These are phyloP conservation scores for Meandrina meandrites DNA, from an alignment of 92 coral and sea anemone species.

Conservation along the genomic window DNA sequence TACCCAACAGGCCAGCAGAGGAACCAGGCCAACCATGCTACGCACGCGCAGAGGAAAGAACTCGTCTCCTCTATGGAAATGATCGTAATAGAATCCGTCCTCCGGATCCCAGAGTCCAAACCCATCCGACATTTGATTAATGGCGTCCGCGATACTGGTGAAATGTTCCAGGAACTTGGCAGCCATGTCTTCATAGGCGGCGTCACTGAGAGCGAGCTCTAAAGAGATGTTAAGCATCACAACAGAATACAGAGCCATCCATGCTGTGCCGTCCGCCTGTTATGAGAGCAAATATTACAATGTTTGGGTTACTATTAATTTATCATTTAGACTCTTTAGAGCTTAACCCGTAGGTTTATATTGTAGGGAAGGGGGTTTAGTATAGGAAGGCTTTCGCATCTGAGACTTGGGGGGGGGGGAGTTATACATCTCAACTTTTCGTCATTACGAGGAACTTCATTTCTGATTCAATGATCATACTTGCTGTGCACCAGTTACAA, in stretches of 20 bases:
- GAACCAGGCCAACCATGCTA: conserved; percentile 85
- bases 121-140: conserved; percentile 87
- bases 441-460: no score
- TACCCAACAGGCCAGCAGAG: conserved; percentile 79
- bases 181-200: conserved; percentile 89
- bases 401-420: no score
- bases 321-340: no score
- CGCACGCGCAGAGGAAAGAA: conserved; percentile 81
- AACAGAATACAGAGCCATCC: conserved; percentile 90
- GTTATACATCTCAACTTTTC: no score
- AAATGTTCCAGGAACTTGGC: conserved; percentile 90
- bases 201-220: conserved; percentile 79
- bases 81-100: conserved; percentile 91
- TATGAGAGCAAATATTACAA: no score
- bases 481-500: no score
- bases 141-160: conserved; percentile 88
- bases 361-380: no score
- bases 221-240: conserved; percentile 88
- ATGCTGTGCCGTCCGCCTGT: conserved; percentile 96
- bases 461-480: no score
- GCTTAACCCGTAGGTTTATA: no score
- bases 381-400: no score
- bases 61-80: conserved; percentile 42
- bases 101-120: conserved; percentile 84
- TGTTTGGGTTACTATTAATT: no score